These are phyloP conservation scores for Conus betulinus DNA, from an alignment of 1,140 invertebrate genomes.

Conservation along the genomic window DNA sequence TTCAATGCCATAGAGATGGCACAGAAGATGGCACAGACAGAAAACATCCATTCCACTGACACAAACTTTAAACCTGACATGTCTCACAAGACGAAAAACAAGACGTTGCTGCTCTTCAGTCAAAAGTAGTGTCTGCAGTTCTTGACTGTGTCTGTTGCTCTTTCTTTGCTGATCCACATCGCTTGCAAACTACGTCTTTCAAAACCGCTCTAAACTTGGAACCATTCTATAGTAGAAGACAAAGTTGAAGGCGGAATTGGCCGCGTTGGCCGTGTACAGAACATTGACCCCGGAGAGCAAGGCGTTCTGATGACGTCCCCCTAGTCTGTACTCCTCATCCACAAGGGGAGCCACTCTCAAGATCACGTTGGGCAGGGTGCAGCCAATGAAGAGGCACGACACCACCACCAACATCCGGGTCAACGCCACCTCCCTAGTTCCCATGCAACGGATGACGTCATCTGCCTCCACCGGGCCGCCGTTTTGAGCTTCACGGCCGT, in stretches of 20 bases:
- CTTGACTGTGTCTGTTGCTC: not conserved
- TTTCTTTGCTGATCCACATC: not conserved
- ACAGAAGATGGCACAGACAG: not conserved
- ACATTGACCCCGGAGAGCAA: not conserved
- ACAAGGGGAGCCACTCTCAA: not conserved
- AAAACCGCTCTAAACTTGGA: not conserved
- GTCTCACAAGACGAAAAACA: not conserved
- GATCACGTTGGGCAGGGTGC: not conserved
- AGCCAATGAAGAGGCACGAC: slow-evolving; percentile 13
- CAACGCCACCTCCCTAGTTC: not conserved
- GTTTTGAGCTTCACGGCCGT: not conserved
- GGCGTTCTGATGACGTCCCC: not conserved
- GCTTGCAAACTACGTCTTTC: not conserved
- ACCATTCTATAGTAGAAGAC: slow-evolving; percentile 13
- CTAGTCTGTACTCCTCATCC: not conserved
- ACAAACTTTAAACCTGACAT: not conserved
- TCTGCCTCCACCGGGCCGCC: not conserved
- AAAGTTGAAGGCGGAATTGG: slow-evolving; percentile 29
- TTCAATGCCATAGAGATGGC: too few species aligned
- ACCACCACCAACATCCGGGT: not conserved
- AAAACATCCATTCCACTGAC: not conserved
- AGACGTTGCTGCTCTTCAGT: not conserved
- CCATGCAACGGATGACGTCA: not conserved
- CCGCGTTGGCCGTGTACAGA: not conserved
- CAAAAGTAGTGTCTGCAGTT: not conserved